Percentiles rank a stretch among this genome's conserved stretches.
These are phyloP conservation scores for Gymnothorax javanicus DNA, from an alignment of 2,797 vertebrate species.

Conservation along the genomic window DNA sequence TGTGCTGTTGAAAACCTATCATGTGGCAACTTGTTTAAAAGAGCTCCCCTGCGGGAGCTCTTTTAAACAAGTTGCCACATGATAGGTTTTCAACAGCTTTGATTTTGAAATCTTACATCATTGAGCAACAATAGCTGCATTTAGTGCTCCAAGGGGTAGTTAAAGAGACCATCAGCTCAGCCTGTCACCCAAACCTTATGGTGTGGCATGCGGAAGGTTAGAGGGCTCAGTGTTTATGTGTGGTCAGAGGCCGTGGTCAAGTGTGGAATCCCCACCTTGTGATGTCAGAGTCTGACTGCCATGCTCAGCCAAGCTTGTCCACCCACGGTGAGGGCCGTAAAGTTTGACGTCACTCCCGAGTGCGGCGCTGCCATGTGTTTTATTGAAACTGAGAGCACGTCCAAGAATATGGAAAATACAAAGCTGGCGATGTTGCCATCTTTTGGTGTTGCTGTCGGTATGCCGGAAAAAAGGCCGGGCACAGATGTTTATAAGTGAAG, in stretches of 20 bases:
- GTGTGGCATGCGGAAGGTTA: background rate
- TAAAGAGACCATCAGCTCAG: background rate
- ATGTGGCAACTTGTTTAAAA: too few species aligned
- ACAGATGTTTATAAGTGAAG: background rate
- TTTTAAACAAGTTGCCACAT: too few species aligned
- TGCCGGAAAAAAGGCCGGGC: constrained; percentile 1
- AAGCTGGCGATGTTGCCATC: background rate
- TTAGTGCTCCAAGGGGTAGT: too few species aligned
- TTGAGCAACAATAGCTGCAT: too few species aligned
- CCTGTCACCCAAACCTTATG: background rate
- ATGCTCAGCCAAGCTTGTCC: too few species aligned
- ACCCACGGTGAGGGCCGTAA: background rate
- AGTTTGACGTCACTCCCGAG: constrained; percentile 3
- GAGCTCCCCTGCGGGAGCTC: too few species aligned
- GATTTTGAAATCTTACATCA: too few species aligned
- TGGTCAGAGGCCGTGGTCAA: background rate
- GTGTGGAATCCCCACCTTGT: background rate
- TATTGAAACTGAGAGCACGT: background rate
- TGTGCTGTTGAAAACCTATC: too few species aligned
- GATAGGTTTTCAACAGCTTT: too few species aligned
- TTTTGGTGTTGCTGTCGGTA: background rate
- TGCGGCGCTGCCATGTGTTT: background rate
- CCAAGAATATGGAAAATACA: background rate
- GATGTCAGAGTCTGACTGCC: background rate
- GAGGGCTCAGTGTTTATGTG: background rate